Conservation (phyloP, 37 sponge, comb jelly and placozoan genomes). For the Hormiphora californensis region DNA sequence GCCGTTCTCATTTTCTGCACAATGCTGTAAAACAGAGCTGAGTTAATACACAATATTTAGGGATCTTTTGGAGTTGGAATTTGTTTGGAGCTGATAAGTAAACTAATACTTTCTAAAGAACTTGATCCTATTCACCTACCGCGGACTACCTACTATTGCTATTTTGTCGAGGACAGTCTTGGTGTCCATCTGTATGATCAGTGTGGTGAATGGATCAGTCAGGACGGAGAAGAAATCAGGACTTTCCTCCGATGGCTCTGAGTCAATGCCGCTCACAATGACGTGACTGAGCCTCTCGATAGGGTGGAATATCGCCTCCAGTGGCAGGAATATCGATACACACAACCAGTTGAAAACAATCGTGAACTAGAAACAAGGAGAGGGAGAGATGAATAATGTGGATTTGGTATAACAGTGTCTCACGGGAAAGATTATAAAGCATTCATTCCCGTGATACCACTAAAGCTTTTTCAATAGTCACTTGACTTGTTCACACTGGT, state of each 20-base stretch:
- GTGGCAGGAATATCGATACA: not conserved
- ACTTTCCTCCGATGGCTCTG: not conserved
- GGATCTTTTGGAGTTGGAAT: no score
- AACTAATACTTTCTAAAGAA: no score
- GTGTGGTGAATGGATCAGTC: not conserved
- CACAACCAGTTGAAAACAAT: slow-evolving; percentile 47
- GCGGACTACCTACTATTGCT: not conserved
- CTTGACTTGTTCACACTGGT: no score
- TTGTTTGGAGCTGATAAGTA: no score
- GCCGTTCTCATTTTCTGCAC: not conserved
- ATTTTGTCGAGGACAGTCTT: not conserved
- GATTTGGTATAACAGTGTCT: no score
- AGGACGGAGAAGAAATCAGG: not conserved
- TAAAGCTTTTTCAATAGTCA: no score
- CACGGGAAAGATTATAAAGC: no score
- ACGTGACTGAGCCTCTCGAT: not conserved
- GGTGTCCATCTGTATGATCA: not conserved
- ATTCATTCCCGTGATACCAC: no score
- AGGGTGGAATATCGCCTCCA: not conserved
- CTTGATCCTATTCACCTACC: no score
- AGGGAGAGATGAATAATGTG: no score
- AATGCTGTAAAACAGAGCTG: not conserved
- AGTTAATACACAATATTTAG: no score
- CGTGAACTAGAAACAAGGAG: slow-evolving; percentile 35
- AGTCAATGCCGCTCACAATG: not conserved